These are phyloP conservation scores for Oriolus oriolus DNA, from an alignment of 2,113 vertebrate genomes.

Conservation along the genomic window DNA sequence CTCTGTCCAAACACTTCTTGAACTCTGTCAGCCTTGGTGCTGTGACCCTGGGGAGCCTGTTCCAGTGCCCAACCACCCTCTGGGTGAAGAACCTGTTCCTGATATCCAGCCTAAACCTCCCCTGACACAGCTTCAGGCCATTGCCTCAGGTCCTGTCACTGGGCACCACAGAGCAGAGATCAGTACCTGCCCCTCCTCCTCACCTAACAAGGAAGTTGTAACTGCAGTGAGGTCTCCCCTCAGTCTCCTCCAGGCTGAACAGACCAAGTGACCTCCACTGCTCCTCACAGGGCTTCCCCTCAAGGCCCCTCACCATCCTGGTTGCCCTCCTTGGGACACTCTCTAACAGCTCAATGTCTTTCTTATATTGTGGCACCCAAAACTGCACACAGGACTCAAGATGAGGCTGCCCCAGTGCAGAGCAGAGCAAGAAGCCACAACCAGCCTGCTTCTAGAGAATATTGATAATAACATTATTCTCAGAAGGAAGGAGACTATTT, in stretches of 20 bases:
- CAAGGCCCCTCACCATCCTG: background rate
- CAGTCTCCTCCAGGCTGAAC: background rate
- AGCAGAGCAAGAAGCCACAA: background rate
- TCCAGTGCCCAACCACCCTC: fast-evolving
- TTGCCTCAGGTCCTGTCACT: background rate
- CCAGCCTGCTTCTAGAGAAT: background rate
- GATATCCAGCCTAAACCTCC: fast-evolving
- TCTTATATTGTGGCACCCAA: background rate
- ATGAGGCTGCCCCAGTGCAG: background rate
- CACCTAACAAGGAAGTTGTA: background rate
- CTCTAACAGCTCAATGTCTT: background rate
- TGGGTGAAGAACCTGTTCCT: background rate
- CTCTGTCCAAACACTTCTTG: fast-evolving
- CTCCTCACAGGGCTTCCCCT: background rate
- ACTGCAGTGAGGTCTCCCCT: background rate
- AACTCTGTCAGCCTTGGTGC: background rate
- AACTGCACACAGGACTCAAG: background rate
- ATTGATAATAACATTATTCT: background rate
- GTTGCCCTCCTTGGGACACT: background rate
- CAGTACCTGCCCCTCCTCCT: background rate
- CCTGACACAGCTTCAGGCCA: background rate
- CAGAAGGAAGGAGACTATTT: background rate
- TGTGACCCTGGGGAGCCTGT: background rate
- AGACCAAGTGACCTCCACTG: background rate
- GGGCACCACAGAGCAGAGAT: background rate